Conservation (phyloP, 2,888 invertebrate species). For the Choristoneura rosaceana region DNA sequence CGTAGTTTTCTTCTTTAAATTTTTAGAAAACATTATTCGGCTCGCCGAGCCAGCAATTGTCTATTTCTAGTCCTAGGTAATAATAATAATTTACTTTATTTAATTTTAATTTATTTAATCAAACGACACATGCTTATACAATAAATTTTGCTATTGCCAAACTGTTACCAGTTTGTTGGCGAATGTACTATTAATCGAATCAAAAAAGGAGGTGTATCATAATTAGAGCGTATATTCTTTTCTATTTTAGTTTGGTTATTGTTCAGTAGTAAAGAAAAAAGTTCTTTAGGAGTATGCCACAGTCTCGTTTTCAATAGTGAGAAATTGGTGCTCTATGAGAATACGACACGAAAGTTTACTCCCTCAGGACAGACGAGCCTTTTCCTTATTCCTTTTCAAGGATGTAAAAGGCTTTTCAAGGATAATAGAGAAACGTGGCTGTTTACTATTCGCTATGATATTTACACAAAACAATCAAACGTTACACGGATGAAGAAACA, state of each 20-base stretch:
- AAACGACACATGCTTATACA: too few relatives aligned
- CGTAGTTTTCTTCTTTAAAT: too few relatives aligned
- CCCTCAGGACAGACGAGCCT: conserved; percentile 53
- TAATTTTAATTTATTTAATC: too few relatives aligned
- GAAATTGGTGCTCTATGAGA: conserved; percentile 52
- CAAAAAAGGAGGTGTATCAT: too few relatives aligned
- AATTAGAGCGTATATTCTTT: background rate
- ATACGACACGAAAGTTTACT: conserved; percentile 54
- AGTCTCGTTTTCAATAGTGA: conserved; percentile 42
- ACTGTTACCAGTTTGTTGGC: too few relatives aligned
- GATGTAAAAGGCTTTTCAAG: conserved; percentile 55
- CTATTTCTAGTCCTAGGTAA: too few relatives aligned
- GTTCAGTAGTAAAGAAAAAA: too few relatives aligned
- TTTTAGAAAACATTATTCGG: too few relatives aligned
- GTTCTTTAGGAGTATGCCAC: conserved; percentile 28
- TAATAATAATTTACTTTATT: too few relatives aligned
- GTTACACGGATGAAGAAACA: conserved; percentile 38
- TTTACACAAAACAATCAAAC: conserved; percentile 48
- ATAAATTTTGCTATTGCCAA: too few relatives aligned
- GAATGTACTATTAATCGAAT: too few relatives aligned
- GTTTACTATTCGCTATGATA: conserved; percentile 48
- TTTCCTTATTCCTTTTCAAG: conserved; percentile 55
- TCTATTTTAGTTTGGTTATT: background rate
- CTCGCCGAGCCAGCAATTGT: too few relatives aligned
- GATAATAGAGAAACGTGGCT: conserved; percentile 49